phyloP scores from a whole-genome alignment of 2,888 invertebrate genomes.

The Hyles lineata region DNA sequence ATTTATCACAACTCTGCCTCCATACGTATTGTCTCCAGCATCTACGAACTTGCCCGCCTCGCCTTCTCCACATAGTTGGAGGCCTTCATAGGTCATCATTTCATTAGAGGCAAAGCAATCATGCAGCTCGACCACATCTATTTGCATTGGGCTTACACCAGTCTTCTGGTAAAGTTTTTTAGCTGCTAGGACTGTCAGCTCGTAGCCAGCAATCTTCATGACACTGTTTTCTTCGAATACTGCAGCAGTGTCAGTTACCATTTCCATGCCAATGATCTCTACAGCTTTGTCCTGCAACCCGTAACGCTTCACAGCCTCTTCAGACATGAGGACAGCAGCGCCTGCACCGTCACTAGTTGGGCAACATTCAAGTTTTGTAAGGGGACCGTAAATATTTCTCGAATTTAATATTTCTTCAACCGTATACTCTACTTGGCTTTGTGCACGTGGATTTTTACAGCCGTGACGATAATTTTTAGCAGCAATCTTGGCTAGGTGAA shows the following conservation, averaged over 20 bases:
- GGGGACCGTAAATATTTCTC: constrained; percentile 94
- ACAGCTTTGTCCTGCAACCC: constrained; percentile 94
- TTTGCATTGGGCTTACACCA: constrained; percentile 90
- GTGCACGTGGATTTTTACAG: constrained; percentile 97
- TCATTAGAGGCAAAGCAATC: constrained; percentile 99
- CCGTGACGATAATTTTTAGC: constrained; percentile 99
- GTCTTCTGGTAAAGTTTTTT: constrained; percentile 90
- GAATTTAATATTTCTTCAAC: constrained; percentile 95
- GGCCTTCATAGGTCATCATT: constrained; percentile 97
- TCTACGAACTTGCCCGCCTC: constrained; percentile 97
- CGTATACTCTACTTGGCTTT: constrained; percentile 96
- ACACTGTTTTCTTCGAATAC: constrained; percentile 92
- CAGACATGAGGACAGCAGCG: constrained; percentile 95
- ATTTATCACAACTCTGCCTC: constrained; percentile 98
- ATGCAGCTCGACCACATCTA: constrained; percentile 97
- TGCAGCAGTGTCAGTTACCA: constrained; percentile 95
- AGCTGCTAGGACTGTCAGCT: constrained; percentile 95
- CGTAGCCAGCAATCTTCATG: constrained; percentile 93
- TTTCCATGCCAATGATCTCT: constrained; percentile 98
- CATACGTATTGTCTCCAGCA: constrained; percentile 97
- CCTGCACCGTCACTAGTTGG: constrained; percentile 99
- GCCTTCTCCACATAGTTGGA: constrained; percentile 95
- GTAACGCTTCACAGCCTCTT: constrained; percentile 94
- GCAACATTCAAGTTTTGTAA: constrained; percentile 98
- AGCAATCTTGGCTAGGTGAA: constrained; percentile 98